phyloP scores from a whole-genome alignment of 2,113 vertebrate species.

The Hemiscyllium ocellatum region DNA sequence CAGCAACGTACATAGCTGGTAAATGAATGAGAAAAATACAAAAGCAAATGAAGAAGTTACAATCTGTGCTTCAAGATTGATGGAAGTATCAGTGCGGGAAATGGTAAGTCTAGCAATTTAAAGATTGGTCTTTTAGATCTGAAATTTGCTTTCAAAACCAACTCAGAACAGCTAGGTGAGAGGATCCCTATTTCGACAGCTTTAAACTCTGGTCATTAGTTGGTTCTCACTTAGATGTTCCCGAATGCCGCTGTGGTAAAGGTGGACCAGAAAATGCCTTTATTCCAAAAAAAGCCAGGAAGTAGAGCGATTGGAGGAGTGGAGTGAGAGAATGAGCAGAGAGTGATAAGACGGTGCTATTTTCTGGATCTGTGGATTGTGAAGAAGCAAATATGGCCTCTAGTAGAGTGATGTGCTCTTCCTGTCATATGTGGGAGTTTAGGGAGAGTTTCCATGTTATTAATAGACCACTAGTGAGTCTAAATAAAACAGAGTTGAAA shows the following conservation, averaged over 20 bases:
- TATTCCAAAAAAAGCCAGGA: background rate
- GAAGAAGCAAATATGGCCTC: too few relatives aligned
- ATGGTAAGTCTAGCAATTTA: background rate
- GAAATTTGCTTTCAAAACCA: background rate
- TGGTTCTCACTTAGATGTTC: background rate
- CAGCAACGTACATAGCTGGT: background rate
- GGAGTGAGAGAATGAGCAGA: too few relatives aligned
- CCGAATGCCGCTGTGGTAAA: background rate
- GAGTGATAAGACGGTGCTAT: too few relatives aligned
- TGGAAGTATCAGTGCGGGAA: background rate
- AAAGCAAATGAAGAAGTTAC: too few relatives aligned
- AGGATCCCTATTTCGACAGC: background rate
- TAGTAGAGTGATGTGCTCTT: too few relatives aligned
- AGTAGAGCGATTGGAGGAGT: background rate
- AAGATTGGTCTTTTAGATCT: background rate
- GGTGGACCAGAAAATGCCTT: background rate
- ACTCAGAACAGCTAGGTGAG: background rate
- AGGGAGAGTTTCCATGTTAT: too few relatives aligned
- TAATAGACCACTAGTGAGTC: too few relatives aligned
- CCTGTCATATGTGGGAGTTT: too few relatives aligned
- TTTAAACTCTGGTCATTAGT: background rate
- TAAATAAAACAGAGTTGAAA: too few relatives aligned
- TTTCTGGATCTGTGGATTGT: too few relatives aligned
- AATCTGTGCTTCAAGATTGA: background rate
- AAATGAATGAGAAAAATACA: background rate